Base-by-base conservation (phyloP, 2,888 invertebrate genomes). In the Rotaria sp. region DNA sequence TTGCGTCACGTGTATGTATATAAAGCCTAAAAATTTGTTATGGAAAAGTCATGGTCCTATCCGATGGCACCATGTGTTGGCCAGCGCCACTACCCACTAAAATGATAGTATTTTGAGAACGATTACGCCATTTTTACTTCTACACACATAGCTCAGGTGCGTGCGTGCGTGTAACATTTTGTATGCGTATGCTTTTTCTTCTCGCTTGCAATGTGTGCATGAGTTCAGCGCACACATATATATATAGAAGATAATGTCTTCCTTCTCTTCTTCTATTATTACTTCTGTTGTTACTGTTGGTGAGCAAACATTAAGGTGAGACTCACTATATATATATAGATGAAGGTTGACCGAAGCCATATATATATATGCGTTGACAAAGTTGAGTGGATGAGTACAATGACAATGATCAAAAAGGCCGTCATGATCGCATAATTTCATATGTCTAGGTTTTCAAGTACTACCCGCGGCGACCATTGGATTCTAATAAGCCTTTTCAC, bases 111-210 rank as follows among this genome's bases (percentile, higher is more conserved):
- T 30, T n/a, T n/a, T 35, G 7, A 35, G 67, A 67, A 15, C 30
- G 67, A 67, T 67, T 67, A 67, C 67, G 67, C 67, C 67, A 67
- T 67, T 67, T 67, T 67, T 67, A 67, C 35, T 67, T 67, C 67
- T 67, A 67, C 30, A 4, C 21, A 18, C 30, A 67, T 35, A 67
- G 35, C 67, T 67, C 35, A 67, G 67, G 67, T 67, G 67, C 13
- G 67, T 67, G 67, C 67, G 67, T 67, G 67, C 67, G 35, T 67
- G 35, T 67, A 67, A 67, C 67, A 67, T 67, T 35, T 67, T 11
- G 26, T 35, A n/a, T 67, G 67, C n/a, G 5, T 67, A 67, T 67
- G 13, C 67, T 67, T 67, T 67, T 67, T 67, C 67, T 67, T 67
- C 67, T 67, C 30, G 30, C 67, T 67, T 67, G 67, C 67, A 67